phyloP scores from a whole-genome alignment of 1,140 invertebrate species.

The Leptopilina boulardi region DNA sequence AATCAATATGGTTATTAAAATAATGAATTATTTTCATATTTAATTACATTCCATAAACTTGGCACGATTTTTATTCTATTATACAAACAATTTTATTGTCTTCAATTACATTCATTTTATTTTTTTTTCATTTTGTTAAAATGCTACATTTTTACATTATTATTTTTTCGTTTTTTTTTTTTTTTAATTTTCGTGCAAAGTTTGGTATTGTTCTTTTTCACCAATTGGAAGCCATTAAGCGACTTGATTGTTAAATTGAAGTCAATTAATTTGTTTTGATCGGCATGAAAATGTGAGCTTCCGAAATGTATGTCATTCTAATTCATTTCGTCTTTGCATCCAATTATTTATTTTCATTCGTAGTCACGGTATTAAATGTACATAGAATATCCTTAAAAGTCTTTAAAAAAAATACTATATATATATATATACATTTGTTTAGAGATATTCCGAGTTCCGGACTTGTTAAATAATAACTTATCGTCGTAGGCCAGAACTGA shows the following conservation, averaged over 20 bases:
- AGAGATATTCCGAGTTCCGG: constrained; percentile 36
- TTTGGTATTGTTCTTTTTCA: background rate
- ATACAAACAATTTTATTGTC: background rate
- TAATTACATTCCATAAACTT: constrained; percentile 1
- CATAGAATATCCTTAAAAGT: constrained; percentile 36
- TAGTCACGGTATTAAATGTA: constrained; percentile 39
- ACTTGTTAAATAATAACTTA: constrained; percentile 35
- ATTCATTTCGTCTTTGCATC: constrained; percentile 23
- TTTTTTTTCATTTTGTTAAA: background rate
- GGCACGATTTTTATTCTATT: background rate
- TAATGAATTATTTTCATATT: background rate
- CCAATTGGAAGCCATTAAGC: background rate
- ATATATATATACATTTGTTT: constrained; percentile 46
- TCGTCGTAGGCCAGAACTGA: constrained; percentile 44
- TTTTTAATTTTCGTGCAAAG: background rate
- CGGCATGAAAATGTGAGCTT: background rate
- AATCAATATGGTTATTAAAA: background rate
- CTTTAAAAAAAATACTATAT: constrained; percentile 38
- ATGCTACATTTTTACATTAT: background rate
- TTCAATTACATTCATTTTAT: background rate
- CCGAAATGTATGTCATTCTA: constrained; percentile 1
- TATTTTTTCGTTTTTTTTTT: background rate
- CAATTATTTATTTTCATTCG: constrained; percentile 31
- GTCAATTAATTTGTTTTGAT: background rate
- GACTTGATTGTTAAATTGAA: constrained; percentile 15